Conservation (phyloP, 2,113 vertebrate genomes). For the Condylura cristata region DNA sequence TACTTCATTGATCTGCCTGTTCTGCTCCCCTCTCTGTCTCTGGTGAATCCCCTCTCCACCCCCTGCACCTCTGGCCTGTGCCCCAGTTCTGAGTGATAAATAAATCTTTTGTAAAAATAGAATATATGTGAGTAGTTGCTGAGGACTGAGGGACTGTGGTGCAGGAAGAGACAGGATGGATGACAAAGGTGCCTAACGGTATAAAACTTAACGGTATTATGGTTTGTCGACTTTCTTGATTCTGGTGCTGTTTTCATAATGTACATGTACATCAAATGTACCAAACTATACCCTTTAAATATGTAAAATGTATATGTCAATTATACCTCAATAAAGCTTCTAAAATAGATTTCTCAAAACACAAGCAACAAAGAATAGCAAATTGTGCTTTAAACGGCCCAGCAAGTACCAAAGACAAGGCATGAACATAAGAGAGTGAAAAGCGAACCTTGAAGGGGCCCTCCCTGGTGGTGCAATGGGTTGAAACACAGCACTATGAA, state of each 20-base stretch:
- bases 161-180: not conserved
- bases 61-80: no score
- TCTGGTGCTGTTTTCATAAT: not conserved
- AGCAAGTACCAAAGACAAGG: no score
- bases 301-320: not conserved
- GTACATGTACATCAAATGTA: not conserved
- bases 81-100: no score
- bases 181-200: not conserved
- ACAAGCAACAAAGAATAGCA: not conserved
- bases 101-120: no score
- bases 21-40: no score
- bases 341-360: not conserved
- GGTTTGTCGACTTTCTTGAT: not conserved
- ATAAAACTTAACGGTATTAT: not conserved
- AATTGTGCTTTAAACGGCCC: not conserved
- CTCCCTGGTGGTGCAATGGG: no score
- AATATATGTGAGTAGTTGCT: not conserved
- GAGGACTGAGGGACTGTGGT: accelerated
- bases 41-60: no score
- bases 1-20: no score
- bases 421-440: no score
- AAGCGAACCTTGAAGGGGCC: no score
- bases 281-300: not conserved
- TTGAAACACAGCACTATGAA: no score
- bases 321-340: not conserved